phyloP scores from a whole-genome alignment of 92 coral and sea anemone species.

The Blastomussa wellsi region DNA sequence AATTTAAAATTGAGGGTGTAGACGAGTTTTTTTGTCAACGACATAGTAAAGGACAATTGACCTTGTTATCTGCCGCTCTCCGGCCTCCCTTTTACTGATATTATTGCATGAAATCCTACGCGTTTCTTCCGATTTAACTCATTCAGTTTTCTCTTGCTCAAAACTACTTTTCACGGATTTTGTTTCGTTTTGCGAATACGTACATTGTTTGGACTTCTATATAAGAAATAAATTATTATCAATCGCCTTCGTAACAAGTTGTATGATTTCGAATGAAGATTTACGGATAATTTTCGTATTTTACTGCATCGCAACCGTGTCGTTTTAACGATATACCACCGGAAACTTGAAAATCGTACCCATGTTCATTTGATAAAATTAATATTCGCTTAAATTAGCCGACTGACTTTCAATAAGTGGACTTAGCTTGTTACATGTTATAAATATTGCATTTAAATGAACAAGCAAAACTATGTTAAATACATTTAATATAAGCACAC shows the following conservation, averaged over 20 bases:
- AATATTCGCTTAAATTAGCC: not conserved
- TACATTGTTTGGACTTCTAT: not conserved
- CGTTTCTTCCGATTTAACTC: not conserved
- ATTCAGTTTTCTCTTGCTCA: not conserved
- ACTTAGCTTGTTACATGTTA: not conserved
- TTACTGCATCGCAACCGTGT: not conserved
- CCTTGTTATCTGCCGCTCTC: not conserved
- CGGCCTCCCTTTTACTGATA: not conserved
- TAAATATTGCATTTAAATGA: not conserved
- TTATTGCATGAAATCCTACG: not conserved
- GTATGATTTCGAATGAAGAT: not conserved
- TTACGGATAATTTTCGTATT: not conserved
- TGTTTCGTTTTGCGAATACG: not conserved
- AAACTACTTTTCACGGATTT: not conserved
- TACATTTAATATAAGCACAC: too few species aligned
- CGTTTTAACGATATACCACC: not conserved
- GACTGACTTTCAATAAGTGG: not conserved
- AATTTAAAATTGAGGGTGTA: not conserved
- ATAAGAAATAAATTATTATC: not conserved
- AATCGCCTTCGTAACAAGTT: not conserved
- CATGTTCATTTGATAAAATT: not conserved
- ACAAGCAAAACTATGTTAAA: not conserved
- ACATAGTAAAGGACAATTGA: not conserved
- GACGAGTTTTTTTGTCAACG: not conserved
- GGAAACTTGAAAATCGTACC: not conserved